Evolutionary conservation across 2,888 invertebrate species (phyloP).

Genomic region (Temnothorax ravouxi): DNA sequence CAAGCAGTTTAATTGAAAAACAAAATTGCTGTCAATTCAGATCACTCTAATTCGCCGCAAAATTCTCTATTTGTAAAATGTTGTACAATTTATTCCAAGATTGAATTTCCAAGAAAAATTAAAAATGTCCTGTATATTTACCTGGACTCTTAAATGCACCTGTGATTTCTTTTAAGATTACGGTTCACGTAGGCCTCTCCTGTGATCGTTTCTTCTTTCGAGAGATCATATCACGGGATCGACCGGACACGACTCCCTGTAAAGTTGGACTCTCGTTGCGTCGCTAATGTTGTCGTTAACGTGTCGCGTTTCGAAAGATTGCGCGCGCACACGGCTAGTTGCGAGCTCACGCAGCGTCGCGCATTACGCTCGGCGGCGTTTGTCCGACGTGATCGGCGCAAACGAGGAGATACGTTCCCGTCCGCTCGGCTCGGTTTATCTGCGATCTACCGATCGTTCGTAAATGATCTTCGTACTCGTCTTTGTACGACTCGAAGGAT

Average conservation of each 20-base stretch:
- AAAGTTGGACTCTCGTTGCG: slow-evolving; percentile 59
- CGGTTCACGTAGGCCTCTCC: neutral
- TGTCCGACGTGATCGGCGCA: slow-evolving; percentile 82
- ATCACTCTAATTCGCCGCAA: neutral
- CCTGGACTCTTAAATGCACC: neutral
- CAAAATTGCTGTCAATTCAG: neutral
- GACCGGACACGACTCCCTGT: neutral
- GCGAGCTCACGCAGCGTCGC: slow-evolving; percentile 64
- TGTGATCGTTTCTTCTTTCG: neutral
- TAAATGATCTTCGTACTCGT: slow-evolving; percentile 37
- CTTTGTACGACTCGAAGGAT: slow-evolving; percentile 38
- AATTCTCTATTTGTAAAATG: neutral
- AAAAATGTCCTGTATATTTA: neutral
- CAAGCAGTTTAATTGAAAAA: neutral
- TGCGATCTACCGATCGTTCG: slow-evolving; percentile 76
- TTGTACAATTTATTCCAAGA: slow-evolving; percentile 5
- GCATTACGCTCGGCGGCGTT: slow-evolving; percentile 77
- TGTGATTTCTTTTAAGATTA: neutral
- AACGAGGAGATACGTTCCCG: slow-evolving; percentile 81
- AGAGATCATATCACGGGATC: slow-evolving; percentile 23
- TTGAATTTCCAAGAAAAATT: neutral
- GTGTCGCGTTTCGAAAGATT: slow-evolving; percentile 64
- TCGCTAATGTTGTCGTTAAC: slow-evolving; percentile 68
- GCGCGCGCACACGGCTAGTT: slow-evolving; percentile 46
- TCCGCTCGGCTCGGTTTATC: slow-evolving; percentile 76